A percentile compares a stretch with the other conserved stretches of the same genome.
Evolutionary conservation across 2,113 vertebrate species (phyloP).

Genomic region (Spermophilus dauricus): DNA sequence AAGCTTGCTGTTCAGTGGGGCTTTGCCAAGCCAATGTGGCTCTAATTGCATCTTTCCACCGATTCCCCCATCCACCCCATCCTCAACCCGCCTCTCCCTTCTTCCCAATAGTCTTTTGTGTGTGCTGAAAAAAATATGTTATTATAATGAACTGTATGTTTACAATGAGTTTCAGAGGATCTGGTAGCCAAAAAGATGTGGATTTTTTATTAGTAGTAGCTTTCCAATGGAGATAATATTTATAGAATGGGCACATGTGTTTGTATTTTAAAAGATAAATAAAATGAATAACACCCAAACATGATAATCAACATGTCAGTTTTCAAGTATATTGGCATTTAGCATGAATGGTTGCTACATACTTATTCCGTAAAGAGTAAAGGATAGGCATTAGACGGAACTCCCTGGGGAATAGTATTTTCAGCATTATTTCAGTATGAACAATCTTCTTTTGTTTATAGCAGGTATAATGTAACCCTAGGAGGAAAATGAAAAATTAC

Average conservation of each 20-base stretch:
- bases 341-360: slow-evolving; percentile 82
- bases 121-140: slow-evolving; percentile 80
- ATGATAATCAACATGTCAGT: slow-evolving; percentile 89
- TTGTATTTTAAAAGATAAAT: slow-evolving; percentile 88
- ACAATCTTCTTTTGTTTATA: slow-evolving; percentile 76
- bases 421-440: slow-evolving; percentile 71
- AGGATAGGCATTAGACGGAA: slow-evolving; percentile 76
- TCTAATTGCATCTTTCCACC: slow-evolving; percentile 88
- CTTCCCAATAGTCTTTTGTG: slow-evolving; percentile 85
- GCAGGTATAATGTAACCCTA: slow-evolving; percentile 73
- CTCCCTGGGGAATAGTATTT: slow-evolving; percentile 74
- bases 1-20: slow-evolving; percentile 71
- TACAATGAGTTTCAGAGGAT: slow-evolving; percentile 86
- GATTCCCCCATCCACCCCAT: slow-evolving; percentile 78
- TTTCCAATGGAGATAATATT: slow-evolving; percentile 88
- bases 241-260: slow-evolving; percentile 84
- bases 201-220: slow-evolving; percentile 84
- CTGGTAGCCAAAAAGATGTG: slow-evolving; percentile 84
- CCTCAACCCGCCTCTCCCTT: slow-evolving; percentile 73
- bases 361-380: slow-evolving; percentile 81
- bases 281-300: slow-evolving; percentile 89
- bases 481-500: slow-evolving; percentile 73
- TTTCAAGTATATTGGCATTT: slow-evolving; percentile 87
- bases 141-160: slow-evolving; percentile 86
- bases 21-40: slow-evolving; percentile 87